Conservation (phyloP, 2,888 invertebrate species). For the Caenorhabditis sinica region DNA sequence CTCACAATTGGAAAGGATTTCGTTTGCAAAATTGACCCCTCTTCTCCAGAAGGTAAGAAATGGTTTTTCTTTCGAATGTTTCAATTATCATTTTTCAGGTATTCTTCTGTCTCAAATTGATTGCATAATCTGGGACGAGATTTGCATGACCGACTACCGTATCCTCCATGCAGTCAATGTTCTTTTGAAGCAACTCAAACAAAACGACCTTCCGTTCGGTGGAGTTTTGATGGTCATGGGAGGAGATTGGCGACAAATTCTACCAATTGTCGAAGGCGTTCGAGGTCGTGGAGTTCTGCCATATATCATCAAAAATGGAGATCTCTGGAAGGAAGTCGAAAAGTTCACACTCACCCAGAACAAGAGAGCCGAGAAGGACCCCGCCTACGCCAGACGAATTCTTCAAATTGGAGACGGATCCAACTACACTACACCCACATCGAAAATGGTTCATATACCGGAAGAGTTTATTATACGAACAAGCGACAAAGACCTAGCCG, state of each 20-base stretch:
- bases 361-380: not conserved
- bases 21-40: not conserved
- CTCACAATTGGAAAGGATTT: not conserved
- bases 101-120: not conserved
- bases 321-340: not conserved
- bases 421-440: not conserved
- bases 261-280: constrained; percentile 13
- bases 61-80: too few relatives aligned
- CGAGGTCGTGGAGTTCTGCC: not conserved
- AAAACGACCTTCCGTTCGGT: constrained; percentile 3
- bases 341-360: constrained; percentile 8
- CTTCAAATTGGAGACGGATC: not conserved
- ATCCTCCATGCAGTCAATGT: not conserved
- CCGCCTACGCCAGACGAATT: not conserved
- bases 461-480: not conserved
- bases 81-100: too few relatives aligned
- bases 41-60: not conserved
- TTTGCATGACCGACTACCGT: not conserved
- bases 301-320: not conserved
- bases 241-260: constrained; percentile 28
- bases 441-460: not conserved
- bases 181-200: not conserved
- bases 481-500: not conserved
- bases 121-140: constrained; percentile 2
- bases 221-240: constrained; percentile 7